A percentile compares a stretch with the other conserved stretches of the same genome.
These are phyloP conservation scores for Pachymerium ferrugineum DNA, from an alignment of 2,888 invertebrate genomes.

Conservation along the genomic window DNA sequence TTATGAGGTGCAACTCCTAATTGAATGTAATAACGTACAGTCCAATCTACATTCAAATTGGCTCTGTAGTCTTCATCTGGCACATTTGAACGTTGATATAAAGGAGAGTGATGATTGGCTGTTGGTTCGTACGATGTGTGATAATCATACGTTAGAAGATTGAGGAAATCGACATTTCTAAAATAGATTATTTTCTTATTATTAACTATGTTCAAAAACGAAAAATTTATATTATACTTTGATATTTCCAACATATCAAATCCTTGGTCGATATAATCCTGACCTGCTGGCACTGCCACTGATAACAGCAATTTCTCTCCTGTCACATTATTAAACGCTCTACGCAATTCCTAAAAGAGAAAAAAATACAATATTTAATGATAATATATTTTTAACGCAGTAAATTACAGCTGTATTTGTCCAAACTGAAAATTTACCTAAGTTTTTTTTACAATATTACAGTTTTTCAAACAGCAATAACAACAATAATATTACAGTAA, in stretches of 20 bases:
- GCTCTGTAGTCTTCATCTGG: conserved; percentile 81
- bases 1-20: conserved; percentile 46
- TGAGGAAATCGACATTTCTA: conserved; percentile 85
- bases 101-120: conserved; percentile 84
- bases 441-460: too few species aligned
- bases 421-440: too few species aligned
- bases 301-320: conserved; percentile 72
- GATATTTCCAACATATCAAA: conserved; percentile 83
- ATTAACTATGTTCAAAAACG: not conserved
- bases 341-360: conserved; percentile 64
- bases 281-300: conserved; percentile 90
- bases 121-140: conserved; percentile 86
- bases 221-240: conserved; percentile 52
- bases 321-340: conserved; percentile 82
- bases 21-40: conserved; percentile 47
- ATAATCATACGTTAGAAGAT: conserved; percentile 84
- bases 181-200: conserved; percentile 15
- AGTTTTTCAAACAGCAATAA: too few species aligned
- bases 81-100: conserved; percentile 67
- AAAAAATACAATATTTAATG: conserved; percentile 5
- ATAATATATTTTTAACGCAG: not conserved
- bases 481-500: too few species aligned
- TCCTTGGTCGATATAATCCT: conserved; percentile 87
- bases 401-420: too few species aligned
- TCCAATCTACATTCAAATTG: conserved; percentile 67